Percentiles rank a stretch among this genome's conserved stretches.
Evolutionary conservation across 2,797 vertebrate genomes (phyloP).

Genomic region (Eidolon dupreanum): DNA sequence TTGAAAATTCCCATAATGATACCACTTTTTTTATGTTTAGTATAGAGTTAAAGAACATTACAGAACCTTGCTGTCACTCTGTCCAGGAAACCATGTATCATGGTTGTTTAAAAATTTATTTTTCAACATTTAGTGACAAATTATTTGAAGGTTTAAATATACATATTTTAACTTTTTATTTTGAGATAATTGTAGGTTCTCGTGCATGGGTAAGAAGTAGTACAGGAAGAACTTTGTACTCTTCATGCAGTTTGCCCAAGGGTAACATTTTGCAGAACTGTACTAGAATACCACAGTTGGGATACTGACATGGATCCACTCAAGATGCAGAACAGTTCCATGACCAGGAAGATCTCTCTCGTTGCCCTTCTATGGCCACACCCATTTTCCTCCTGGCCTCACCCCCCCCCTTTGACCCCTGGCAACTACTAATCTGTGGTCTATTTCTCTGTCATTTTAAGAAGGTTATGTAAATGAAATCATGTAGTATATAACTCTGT

Average conservation of each 20-base stretch:
- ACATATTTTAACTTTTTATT: background rate
- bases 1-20: slow-evolving; percentile 17
- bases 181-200: slow-evolving; percentile 6
- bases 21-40: background rate
- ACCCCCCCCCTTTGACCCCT: background rate
- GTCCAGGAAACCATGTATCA: background rate
- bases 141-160: slow-evolving; percentile 25
- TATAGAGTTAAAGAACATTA: background rate
- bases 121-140: slow-evolving; percentile 13
- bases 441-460: background rate
- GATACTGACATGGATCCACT: background rate
- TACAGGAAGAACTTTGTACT: background rate
- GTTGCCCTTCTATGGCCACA: background rate
- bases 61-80: background rate
- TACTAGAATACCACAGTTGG: background rate
- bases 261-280: background rate
- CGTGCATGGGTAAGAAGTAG: background rate
- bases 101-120: background rate
- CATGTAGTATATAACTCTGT: background rate
- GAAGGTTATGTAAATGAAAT: background rate
- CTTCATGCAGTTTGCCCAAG: background rate
- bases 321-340: background rate
- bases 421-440: background rate
- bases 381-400: background rate
- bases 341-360: background rate